Base-by-base conservation (phyloP, 2,113 vertebrate species). In the Petromus typicus region DNA sequence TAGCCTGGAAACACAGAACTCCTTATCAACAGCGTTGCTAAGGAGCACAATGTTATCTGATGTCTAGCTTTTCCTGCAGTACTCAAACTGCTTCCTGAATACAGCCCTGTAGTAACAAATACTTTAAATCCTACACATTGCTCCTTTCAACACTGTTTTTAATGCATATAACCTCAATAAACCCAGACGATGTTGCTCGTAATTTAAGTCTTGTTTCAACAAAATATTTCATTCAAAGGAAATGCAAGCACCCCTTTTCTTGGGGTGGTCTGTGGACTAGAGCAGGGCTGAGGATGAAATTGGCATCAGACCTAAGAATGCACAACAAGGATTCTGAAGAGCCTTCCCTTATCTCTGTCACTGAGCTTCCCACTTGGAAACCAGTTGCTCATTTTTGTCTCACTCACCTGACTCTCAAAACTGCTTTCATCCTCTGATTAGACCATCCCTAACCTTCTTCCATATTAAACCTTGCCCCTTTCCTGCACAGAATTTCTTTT, bases 401-500 rank as follows among this genome's bases (percentile, higher is more conserved):
- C 71, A 81, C 7, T n/a, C 69, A 78, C 73, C 92, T 59, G 86
- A 92, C 30, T 87, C 59, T 76, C 40, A 75, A 45, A 84, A 37
- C n/a, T 37, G 0, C 32, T 67, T 57, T 78, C 64, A 64, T 40
- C 37, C 34, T 2, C 20, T 56, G 84, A 6, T 89, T 45, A 3
- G 22, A 56, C 54, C 25, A 56, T 43, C 23, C 43, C 51, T 51
- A 91, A 48, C 67, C 64, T 59, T 20, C 54, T 75, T 90, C 81
- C 66, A 85, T 67, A 75, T 61, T 86, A 76, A 23, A 79, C 86
- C 27, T 37, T 89, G 18, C 25, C 89, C 63, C 57, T 57, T 94
- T 93, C 7, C 40, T 76, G 92, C 87, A 59, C 40, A 78, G 18
- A 51, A 5, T 88, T 92, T 82, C 17, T 13, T 95, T 81, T 78